These are phyloP conservation scores for Halisarca cf. caerulea DNA, from an alignment of 37 sponge, comb jelly and placozoan genomes.

Conservation along the genomic window DNA sequence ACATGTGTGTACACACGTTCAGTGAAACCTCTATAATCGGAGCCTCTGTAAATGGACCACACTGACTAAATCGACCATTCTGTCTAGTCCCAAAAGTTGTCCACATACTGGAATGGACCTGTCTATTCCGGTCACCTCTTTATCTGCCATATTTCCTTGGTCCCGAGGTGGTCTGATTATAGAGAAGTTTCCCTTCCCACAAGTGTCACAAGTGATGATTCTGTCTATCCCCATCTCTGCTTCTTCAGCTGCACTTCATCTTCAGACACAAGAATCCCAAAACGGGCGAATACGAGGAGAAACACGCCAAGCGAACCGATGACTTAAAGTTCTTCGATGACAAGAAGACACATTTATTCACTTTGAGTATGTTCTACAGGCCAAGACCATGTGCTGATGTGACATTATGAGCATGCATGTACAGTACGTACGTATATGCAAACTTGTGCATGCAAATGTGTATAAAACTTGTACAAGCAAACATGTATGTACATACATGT, in stretches of 20 bases:
- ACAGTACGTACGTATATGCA: no score
- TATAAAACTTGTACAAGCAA: no score
- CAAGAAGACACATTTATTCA: conserved; percentile 87
- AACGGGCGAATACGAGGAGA: conserved; percentile 94
- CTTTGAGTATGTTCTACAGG: conserved; percentile 58
- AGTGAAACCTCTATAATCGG: background rate
- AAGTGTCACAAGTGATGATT: no score
- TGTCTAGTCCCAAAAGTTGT: no score
- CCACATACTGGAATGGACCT: no score
- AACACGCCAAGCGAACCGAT: conserved; percentile 83
- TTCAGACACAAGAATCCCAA: conserved; percentile 90
- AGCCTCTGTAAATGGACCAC: background rate
- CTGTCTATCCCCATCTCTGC: background rate
- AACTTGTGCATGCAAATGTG: no score
- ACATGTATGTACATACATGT: background rate
- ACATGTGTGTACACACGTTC: no score
- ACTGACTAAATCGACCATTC: background rate
- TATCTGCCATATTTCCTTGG: no score
- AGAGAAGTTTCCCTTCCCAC: no score
- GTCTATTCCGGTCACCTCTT: no score
- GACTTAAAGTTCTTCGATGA: conserved; percentile 78
- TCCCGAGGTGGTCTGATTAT: no score
- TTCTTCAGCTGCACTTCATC: conserved; percentile 87
- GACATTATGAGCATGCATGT: no score
- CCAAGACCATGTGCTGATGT: background rate